Evolutionary conservation across 2,113 vertebrate genomes (phyloP).

Genomic region (Crotalus horridus): DNA sequence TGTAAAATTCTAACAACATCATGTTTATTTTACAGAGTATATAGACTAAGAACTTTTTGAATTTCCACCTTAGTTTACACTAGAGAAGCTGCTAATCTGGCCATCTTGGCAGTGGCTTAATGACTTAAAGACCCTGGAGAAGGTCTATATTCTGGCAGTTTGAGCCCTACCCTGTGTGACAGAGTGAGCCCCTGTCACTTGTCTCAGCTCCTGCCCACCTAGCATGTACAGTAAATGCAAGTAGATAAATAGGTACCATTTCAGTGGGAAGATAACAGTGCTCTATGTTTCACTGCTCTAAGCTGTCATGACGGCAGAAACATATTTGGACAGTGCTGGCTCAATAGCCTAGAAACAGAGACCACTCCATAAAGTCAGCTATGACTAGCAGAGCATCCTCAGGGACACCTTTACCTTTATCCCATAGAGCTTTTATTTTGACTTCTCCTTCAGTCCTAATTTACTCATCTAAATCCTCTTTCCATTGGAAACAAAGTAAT

Average conservation of each 20-base stretch:
- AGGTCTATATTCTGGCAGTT: not conserved
- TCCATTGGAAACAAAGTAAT: not conserved
- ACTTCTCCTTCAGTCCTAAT: not conserved
- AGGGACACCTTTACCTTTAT: not conserved
- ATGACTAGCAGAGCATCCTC: not conserved
- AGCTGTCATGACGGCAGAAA: not conserved
- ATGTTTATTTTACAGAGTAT: constrained; percentile 21
- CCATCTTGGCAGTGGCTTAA: not conserved
- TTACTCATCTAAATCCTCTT: not conserved
- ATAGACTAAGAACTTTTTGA: constrained; percentile 27
- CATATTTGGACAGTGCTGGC: not conserved
- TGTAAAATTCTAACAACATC: not conserved
- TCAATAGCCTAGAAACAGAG: not conserved
- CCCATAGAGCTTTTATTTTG: not conserved
- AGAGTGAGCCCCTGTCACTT: not conserved
- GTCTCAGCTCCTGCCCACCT: not conserved
- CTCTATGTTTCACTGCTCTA: not conserved
- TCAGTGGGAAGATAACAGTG: not conserved
- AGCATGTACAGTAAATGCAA: not conserved
- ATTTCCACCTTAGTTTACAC: constrained; percentile 32
- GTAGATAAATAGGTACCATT: not conserved
- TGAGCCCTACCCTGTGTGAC: not conserved
- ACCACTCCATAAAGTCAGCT: not conserved
- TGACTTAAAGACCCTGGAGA: not conserved
- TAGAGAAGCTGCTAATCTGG: not conserved